Conservation (phyloP, 2,797 vertebrate species). For the Gallinago nigripennis region DNA sequence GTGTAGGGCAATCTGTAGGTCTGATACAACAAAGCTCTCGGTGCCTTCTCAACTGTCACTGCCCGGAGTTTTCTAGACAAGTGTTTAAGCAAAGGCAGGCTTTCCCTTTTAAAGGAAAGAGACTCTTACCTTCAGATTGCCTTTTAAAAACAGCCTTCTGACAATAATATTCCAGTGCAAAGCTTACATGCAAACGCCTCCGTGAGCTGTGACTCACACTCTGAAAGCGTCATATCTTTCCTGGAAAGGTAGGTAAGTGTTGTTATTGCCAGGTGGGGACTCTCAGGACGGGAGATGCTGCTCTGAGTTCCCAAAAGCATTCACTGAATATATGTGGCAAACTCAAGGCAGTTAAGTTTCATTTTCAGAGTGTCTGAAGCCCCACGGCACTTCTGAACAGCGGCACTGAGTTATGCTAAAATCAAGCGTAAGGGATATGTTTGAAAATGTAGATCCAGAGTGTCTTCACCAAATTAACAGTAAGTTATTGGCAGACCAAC, state of each 20-base stretch:
- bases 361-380: not conserved
- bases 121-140: not conserved
- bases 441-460: not conserved
- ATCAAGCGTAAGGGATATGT: not conserved
- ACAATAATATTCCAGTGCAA: not conserved
- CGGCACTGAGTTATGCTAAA: not conserved
- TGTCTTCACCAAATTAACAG: not conserved
- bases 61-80: not conserved
- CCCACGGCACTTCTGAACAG: not conserved
- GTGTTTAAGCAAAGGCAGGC: not conserved
- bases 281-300: not conserved
- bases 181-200: not conserved
- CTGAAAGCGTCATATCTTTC: not conserved
- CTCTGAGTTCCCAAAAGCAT: not conserved
- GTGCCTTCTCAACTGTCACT: not conserved
- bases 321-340: not conserved
- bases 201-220: not conserved
- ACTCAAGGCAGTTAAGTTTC: not conserved
- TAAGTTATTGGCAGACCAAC: not conserved
- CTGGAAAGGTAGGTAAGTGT: not conserved
- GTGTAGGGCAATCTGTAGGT: not conserved
- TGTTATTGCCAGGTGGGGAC: not conserved
- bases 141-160: constrained; percentile 11
- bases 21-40: not conserved
- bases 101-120: not conserved